A percentile compares a stretch with the other conserved stretches of the same genome.
These are phyloP conservation scores for Apocrypta bakeri DNA, from an alignment of 1,140 invertebrate genomes.

Conservation along the genomic window DNA sequence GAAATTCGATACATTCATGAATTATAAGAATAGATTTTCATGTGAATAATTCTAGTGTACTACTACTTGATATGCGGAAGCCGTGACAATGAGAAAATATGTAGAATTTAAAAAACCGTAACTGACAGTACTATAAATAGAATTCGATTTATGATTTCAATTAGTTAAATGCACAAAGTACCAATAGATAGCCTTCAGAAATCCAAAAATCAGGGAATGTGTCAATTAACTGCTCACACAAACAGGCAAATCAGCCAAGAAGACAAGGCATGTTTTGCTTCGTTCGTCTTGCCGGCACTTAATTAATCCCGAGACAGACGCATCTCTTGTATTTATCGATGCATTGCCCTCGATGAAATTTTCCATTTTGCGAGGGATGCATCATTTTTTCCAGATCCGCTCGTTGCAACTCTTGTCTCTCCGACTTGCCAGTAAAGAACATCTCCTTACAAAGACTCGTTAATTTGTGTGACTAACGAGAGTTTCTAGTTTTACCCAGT, in stretches of 20 bases:
- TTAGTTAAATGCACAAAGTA: background rate
- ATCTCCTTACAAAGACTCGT: slow-evolving; percentile 1
- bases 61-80: no score
- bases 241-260: background rate
- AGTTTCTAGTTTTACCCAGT: slow-evolving; percentile 1
- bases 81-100: no score
- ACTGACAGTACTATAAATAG: background rate
- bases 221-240: background rate
- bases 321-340: slow-evolving; percentile 60
- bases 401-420: background rate
- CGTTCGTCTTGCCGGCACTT: slow-evolving; percentile 54
- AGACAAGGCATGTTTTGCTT: slow-evolving; percentile 55
- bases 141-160: background rate
- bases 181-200: background rate
- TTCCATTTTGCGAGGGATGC: slow-evolving; percentile 59
- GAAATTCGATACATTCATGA: no score
- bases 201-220: background rate
- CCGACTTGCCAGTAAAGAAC: background rate
- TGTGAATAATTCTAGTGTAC: no score
- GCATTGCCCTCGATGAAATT: slow-evolving; percentile 64
- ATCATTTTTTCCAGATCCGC: slow-evolving; percentile 48
- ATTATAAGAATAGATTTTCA: no score
- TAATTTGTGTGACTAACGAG: background rate
- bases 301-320: slow-evolving; percentile 56
- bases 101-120: no score